phyloP scores from a whole-genome alignment of 2,797 vertebrate genomes.

The Liasis olivaceus region DNA sequence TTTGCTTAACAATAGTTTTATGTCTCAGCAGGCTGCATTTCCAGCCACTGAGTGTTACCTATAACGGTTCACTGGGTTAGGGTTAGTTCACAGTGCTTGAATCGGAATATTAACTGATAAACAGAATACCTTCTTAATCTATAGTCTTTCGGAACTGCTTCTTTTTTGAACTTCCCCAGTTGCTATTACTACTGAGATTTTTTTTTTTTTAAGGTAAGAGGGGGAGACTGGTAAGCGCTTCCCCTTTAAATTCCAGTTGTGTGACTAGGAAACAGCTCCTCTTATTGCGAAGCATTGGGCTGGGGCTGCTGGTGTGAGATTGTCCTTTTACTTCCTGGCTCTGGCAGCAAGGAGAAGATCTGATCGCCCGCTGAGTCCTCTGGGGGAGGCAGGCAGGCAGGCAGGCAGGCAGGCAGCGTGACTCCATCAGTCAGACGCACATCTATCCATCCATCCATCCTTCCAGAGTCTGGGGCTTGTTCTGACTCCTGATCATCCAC shows the following conservation, averaged over 20 bases:
- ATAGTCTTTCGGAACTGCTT: not conserved
- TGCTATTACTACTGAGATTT: not conserved
- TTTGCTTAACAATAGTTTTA: not conserved
- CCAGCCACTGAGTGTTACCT: slow-evolving; percentile 47
- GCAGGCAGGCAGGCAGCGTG: slow-evolving; percentile 37
- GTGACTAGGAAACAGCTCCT: slow-evolving; percentile 67
- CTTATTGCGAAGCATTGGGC: slow-evolving; percentile 60
- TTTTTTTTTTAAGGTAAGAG: not conserved
- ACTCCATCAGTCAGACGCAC: slow-evolving; percentile 41
- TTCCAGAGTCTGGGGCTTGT: slow-evolving; percentile 31
- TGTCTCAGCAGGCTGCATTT: not conserved
- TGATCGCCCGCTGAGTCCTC: slow-evolving; percentile 57
- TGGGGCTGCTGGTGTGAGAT: slow-evolving; percentile 61
- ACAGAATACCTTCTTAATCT: not conserved
- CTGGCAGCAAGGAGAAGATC: slow-evolving; percentile 58
- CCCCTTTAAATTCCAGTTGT: slow-evolving; percentile 79
- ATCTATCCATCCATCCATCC: not conserved
- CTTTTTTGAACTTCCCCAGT: not conserved
- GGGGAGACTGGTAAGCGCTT: slow-evolving; percentile 50
- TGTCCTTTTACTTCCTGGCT: slow-evolving; percentile 67
- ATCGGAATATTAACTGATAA: not conserved
- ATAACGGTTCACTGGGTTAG: not conserved
- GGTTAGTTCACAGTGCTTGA: slow-evolving; percentile 14
- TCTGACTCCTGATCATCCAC: slow-evolving; percentile 35
- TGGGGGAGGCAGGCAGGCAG: slow-evolving; percentile 25